Base-by-base conservation (phyloP, 2,888 invertebrate species). In the Coenonympha glycerion region DNA sequence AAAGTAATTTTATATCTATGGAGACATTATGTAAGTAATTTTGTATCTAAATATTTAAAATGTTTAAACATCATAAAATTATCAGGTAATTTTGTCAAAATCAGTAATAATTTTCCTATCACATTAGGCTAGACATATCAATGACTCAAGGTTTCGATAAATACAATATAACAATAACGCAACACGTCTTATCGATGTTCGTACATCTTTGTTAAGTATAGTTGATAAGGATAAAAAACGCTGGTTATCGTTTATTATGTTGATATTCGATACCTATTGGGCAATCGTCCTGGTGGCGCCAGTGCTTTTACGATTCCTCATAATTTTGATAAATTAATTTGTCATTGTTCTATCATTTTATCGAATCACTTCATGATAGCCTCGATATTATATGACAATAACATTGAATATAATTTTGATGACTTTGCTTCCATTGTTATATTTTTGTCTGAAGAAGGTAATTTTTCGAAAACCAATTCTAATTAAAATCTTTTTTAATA, bases 231-330 rank as follows among this genome's bases (percentile, higher is more conserved):
- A 65, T 61, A 61, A 53, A 63, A 66, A 65, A 67, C 59, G 49
- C 53, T n/a, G n/a, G 56, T 58, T 67, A 61, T 59, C 59, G 57
- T 45, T n/a, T 47, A 44, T 52, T 49, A 66, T n/a, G n/a, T n/a
- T n/a, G n/a, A n/a, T n/a, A n/a, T n/a, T 76, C 69, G 58, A 47
- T 54, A 54, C 54, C 59, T 59, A 66, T 70, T 70, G 66, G 71
- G 59, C 70, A 67, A 63, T 58, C 68, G 69, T 61, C 69, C 60
- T 47, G 31, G 31, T 69, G 82, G 81, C 82, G 82, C 81, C 82
- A 65, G 54, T 30, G 55, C 55, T 64, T 60, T 60, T 58, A 62
- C 37, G 28, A 30, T 31, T 49, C 48, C 46, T 42, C 31, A 41
- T 45, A 18, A 26, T 18, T 11, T 24, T 31, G 19, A 16, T 24